phyloP scores from a whole-genome alignment of 2,797 vertebrate species.

The Squalus acanthias region DNA sequence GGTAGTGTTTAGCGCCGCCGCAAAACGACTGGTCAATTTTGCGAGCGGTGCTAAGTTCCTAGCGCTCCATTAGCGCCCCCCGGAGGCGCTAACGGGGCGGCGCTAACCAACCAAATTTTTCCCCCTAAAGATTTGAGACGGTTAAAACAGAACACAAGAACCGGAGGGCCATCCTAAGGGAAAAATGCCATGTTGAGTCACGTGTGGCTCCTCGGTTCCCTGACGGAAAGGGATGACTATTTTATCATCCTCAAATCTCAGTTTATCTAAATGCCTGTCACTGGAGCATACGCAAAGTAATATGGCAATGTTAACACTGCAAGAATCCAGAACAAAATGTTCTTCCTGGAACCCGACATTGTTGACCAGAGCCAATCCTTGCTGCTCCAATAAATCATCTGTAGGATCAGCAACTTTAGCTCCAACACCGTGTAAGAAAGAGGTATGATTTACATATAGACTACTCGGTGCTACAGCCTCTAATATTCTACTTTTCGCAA shows the following conservation, averaged over 20 bases:
- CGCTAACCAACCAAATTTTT: no score
- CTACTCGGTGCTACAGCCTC: neutral
- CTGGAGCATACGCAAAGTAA: neutral
- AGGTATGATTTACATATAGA: neutral
- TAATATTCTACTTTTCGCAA: neutral
- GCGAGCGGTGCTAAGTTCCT: no score
- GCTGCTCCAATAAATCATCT: neutral
- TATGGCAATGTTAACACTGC: neutral
- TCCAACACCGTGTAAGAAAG: neutral
- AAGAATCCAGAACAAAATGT: neutral
- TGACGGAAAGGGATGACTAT: neutral
- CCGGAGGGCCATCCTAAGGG: no score
- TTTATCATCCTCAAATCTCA: neutral
- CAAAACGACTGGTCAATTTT: no score
- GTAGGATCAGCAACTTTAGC: neutral
- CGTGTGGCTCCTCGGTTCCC: neutral
- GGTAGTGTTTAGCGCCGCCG: no score
- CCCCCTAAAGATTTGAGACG: no score
- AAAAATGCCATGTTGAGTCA: no score
- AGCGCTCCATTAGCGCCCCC: no score
- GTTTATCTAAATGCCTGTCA: neutral
- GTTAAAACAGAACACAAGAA: no score
- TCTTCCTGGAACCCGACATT: neutral
- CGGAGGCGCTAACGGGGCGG: no score
- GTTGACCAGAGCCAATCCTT: neutral